Evolutionary conservation across 2,113 vertebrate species (phyloP).

Genomic region (Reinhardtius hippoglossoides): DNA sequence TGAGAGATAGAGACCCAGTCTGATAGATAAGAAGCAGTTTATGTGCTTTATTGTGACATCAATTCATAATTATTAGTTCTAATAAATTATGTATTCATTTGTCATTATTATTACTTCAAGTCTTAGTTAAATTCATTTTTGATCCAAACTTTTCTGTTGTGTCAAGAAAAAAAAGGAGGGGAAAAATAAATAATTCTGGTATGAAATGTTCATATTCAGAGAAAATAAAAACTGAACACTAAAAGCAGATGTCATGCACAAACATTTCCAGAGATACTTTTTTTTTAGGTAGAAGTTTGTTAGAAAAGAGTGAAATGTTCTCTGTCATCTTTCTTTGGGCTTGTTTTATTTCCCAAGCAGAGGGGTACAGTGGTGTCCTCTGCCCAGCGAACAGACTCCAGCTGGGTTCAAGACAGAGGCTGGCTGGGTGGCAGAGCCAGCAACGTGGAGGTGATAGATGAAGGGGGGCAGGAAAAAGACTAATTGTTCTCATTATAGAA

Average conservation of each 20-base stretch:
- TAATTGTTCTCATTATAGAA: slow-evolving; percentile 83
- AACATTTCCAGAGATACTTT: not conserved
- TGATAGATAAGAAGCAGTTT: slow-evolving; percentile 58
- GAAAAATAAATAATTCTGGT: not conserved
- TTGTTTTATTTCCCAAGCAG: slow-evolving; percentile 18
- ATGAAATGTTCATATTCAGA: slow-evolving; percentile 17
- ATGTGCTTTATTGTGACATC: slow-evolving; percentile 32
- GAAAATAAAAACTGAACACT: not conserved
- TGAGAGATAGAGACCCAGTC: slow-evolving; percentile 46
- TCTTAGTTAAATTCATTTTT: slow-evolving; percentile 10
- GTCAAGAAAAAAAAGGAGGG: not conserved
- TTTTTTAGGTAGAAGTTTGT: slow-evolving; percentile 1
- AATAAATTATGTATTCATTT: slow-evolving; percentile 17
- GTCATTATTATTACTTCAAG: slow-evolving; percentile 17
- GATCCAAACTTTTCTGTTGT: slow-evolving; percentile 3
- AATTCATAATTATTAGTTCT: slow-evolving; percentile 45
- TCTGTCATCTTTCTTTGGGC: slow-evolving; percentile 14
- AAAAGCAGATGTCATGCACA: not conserved
- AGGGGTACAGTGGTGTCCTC: slow-evolving; percentile 35
- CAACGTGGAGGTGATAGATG: slow-evolving; percentile 73
- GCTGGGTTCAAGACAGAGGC: slow-evolving; percentile 60
- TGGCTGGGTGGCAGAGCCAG: slow-evolving; percentile 54
- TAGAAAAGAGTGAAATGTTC: slow-evolving; percentile 7
- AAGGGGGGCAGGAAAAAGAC: slow-evolving; percentile 75
- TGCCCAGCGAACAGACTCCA: slow-evolving; percentile 51